Evolutionary conservation across 2,888 invertebrate species (phyloP).

Genomic region (Machimus atricapillus): DNA sequence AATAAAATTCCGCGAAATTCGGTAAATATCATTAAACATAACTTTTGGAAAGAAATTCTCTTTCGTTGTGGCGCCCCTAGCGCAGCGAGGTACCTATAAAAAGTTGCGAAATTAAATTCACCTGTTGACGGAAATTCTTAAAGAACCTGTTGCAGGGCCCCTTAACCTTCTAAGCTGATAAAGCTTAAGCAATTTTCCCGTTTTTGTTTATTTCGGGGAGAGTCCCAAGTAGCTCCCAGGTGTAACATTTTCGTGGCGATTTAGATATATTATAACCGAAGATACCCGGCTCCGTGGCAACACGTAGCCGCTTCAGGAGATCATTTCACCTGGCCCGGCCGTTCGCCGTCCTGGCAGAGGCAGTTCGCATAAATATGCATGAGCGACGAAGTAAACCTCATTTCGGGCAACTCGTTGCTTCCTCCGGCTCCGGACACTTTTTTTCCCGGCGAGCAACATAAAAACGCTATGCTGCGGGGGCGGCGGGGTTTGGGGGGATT

Average conservation of each 20-base stretch:
- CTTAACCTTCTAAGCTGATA: constrained; percentile 31
- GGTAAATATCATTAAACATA: not conserved
- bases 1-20: not conserved
- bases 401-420: constrained; percentile 33
- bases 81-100: not conserved
- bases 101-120: constrained; percentile 28
- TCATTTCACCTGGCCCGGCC: constrained; percentile 14
- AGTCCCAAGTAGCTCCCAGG: constrained; percentile 36
- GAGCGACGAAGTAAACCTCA: constrained; percentile 16
- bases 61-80: not conserved
- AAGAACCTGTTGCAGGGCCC: constrained; percentile 18
- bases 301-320: constrained; percentile 25
- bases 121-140: constrained; percentile 23
- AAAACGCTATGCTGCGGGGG: not conserved
- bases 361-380: constrained; percentile 31
- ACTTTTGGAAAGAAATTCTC: not conserved
- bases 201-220: constrained; percentile 23
- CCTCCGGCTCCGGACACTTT: constrained; percentile 26
- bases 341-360: not conserved
- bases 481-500: not conserved
- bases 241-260: constrained; percentile 37
- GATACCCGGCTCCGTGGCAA: constrained; percentile 4
- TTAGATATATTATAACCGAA: constrained; percentile 39
- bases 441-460: not conserved
- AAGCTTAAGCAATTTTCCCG: constrained; percentile 32